phyloP scores from a whole-genome alignment of 2,113 vertebrate genomes.

The Dinomys branickii region DNA sequence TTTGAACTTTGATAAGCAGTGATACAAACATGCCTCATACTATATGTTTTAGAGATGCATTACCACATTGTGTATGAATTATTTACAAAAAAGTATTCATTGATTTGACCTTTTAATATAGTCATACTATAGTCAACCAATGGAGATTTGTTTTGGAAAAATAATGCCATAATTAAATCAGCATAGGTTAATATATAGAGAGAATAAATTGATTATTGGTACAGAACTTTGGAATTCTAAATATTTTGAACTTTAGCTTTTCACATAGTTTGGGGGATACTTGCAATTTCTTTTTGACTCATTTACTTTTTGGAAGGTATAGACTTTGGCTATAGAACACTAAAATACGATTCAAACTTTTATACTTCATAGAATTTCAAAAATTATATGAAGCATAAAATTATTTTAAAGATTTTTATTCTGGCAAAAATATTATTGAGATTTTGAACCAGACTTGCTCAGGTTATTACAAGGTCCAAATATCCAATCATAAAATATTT shows the following conservation, averaged over 20 bases:
- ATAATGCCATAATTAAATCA: not conserved
- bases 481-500: not conserved
- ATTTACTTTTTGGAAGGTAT: not conserved
- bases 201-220: not conserved
- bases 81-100: conserved; percentile 61
- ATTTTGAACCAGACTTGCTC: not conserved
- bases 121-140: conserved; percentile 24
- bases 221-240: not conserved
- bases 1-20: conserved; percentile 20
- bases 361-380: not conserved
- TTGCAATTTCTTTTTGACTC: not conserved
- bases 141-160: conserved; percentile 18
- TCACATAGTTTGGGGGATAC: not conserved
- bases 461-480: not conserved
- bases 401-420: not conserved
- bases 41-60: not conserved
- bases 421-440: not conserved
- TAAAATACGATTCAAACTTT: not conserved
- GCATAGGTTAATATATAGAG: not conserved
- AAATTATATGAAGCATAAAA: not conserved
- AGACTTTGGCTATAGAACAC: not conserved
- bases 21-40: not conserved
- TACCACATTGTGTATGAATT: conserved; percentile 19
- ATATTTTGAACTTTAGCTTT: conserved; percentile 8
- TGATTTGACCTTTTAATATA: conserved; percentile 42